These are phyloP conservation scores for Sebastes diaconus DNA, from an alignment of 2,797 vertebrate species.

Conservation along the genomic window DNA sequence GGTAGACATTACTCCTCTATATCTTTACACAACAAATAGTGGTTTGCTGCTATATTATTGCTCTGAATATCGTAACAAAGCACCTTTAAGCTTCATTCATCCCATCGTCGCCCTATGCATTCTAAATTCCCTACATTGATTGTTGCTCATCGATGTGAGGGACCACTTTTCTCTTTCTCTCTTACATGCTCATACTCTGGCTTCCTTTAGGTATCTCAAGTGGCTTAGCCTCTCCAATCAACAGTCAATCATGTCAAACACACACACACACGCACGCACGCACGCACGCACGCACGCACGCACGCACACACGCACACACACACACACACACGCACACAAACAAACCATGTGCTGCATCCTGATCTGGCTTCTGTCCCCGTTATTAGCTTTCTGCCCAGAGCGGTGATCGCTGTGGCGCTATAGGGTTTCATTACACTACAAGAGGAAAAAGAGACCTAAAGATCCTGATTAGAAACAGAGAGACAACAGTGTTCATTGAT, in stretches of 20 bases:
- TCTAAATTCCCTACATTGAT: not conserved
- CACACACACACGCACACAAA: not conserved
- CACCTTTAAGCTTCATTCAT: not conserved
- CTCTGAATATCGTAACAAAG: no score
- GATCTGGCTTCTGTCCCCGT: not conserved
- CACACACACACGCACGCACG: not conserved
- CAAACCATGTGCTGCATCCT: not conserved
- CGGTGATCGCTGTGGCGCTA: not conserved
- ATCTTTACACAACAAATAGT: no score
- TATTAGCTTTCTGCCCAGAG: constrained; percentile 13
- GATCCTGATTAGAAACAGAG: not conserved
- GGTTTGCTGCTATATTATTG: no score
- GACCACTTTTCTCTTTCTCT: not conserved
- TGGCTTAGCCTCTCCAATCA: constrained; percentile 28
- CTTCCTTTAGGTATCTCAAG: not conserved
- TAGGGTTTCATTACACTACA: constrained; percentile 4
- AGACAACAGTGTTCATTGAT: not conserved
- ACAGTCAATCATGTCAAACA: constrained; percentile 20
- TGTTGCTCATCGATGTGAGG: constrained; percentile 5
- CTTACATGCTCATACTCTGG: not conserved
- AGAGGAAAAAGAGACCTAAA: not conserved
- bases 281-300: not conserved
- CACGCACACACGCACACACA: not conserved
- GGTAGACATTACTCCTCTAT: no score
- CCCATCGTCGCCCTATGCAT: not conserved